Percentiles rank a stretch among this genome's conserved stretches.
Evolutionary conservation across 2,113 vertebrate genomes (phyloP).

Genomic region (Cervus canadensis): DNA sequence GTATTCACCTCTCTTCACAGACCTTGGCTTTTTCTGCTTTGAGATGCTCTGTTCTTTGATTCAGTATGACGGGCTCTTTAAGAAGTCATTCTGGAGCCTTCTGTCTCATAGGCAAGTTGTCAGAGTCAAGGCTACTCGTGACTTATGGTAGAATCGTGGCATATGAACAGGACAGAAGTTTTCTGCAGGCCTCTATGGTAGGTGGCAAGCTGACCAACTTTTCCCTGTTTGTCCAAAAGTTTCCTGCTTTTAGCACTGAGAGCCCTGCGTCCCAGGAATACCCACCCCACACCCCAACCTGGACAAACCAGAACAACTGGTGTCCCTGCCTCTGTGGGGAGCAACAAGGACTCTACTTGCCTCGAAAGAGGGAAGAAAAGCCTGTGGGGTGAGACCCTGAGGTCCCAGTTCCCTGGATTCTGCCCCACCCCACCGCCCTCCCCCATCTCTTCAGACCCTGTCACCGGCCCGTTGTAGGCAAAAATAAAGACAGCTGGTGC

Average conservation of each 20-base stretch:
- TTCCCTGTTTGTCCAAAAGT: background rate
- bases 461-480: background rate
- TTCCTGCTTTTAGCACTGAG: background rate
- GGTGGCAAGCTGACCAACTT: background rate
- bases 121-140: background rate
- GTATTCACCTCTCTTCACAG: background rate
- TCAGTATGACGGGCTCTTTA: background rate
- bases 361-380: background rate
- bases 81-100: background rate
- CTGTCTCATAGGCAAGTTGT: background rate
- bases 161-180: background rate
- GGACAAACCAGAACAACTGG: background rate
- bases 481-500: background rate
- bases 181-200: background rate
- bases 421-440: fast-evolving
- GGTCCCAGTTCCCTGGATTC: background rate
- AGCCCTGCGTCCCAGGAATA: background rate
- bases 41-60: background rate
- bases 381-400: background rate
- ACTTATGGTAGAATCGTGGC: background rate
- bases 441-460: background rate
- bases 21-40: background rate
- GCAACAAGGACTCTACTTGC: background rate
- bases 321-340: background rate
- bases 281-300: background rate